Evolutionary conservation across 2,113 vertebrate genomes (phyloP).

Genomic region (Motacilla alba): DNA sequence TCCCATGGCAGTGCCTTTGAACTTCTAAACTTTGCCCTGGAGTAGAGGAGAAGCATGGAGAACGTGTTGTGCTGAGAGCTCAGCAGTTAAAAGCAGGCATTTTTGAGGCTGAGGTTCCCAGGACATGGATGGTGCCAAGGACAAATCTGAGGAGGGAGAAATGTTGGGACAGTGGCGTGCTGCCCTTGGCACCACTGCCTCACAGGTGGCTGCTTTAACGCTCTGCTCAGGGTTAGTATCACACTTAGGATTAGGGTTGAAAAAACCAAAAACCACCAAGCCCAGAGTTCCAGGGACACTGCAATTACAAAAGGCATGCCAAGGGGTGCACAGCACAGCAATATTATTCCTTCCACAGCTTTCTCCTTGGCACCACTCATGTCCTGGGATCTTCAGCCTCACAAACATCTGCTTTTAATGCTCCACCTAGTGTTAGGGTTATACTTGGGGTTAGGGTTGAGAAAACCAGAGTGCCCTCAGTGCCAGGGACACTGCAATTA

Average conservation of each 20-base stretch:
- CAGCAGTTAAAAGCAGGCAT: background rate
- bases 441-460: background rate
- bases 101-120: background rate
- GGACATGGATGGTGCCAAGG: background rate
- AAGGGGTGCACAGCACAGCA: too few species aligned
- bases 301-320: background rate
- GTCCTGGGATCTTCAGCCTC: background rate
- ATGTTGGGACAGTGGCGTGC: too few species aligned
- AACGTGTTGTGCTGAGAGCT: background rate
- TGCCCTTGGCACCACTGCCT: too few species aligned
- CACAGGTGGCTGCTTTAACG: background rate
- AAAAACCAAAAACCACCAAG: background rate
- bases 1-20: background rate
- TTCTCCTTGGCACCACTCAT: background rate
- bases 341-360: background rate
- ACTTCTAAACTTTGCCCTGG: background rate
- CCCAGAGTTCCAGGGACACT: background rate
- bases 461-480: background rate
- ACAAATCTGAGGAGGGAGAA: background rate
- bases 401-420: background rate
- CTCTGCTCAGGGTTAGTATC: background rate
- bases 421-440: too few species aligned
- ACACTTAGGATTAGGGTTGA: too few species aligned
- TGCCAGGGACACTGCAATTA: background rate
- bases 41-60: background rate